Conservation (phyloP, 2,113 vertebrate species). For the Varanus salvator region DNA sequence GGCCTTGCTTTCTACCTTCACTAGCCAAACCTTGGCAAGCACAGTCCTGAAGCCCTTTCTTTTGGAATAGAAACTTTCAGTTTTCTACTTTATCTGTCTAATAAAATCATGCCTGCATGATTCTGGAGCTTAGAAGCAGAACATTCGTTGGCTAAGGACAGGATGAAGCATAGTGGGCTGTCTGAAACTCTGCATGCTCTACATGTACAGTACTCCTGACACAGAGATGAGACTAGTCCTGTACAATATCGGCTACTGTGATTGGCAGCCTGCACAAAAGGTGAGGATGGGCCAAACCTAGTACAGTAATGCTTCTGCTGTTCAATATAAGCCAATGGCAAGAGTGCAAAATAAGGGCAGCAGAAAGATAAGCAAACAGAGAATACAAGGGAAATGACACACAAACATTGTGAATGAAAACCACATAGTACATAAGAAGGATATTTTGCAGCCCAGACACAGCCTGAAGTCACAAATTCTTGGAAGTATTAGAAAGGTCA, state of each 20-base stretch:
- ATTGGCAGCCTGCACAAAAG: neutral
- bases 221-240: neutral
- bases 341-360: neutral
- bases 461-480: neutral
- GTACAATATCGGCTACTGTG: neutral
- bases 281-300: no score
- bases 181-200: neutral
- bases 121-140: neutral
- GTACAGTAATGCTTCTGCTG: no score
- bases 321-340: neutral
- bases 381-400: neutral
- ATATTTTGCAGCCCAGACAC: constrained; percentile 17
- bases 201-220: neutral
- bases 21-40: no score
- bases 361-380: neutral
- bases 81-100: neutral
- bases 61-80: constrained; percentile 20
- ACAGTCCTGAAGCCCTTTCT: neutral
- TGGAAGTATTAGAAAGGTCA: neutral
- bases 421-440: neutral
- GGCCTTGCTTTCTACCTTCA: no score
- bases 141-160: neutral
- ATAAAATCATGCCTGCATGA: neutral
- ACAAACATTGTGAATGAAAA: neutral
- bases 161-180: neutral